Conservation (phyloP, 2,797 vertebrate genomes). For the Podargus strigoides region DNA sequence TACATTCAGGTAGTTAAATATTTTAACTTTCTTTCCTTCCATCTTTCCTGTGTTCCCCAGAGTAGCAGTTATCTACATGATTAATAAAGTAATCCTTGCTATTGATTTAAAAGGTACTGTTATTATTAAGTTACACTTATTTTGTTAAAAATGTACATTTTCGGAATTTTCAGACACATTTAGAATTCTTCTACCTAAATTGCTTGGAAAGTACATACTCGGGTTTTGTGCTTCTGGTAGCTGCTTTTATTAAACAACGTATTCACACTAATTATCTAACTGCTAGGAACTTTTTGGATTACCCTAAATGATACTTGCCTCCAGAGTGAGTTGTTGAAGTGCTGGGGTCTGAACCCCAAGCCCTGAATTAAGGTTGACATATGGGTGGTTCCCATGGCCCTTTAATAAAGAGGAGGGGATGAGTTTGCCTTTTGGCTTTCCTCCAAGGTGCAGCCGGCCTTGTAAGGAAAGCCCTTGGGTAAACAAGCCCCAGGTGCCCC, state of each 20-base stretch:
- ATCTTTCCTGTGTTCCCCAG: neutral
- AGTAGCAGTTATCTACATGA: neutral
- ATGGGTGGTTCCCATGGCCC: too few relatives aligned
- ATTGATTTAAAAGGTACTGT: neutral
- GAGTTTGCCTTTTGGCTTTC: too few relatives aligned
- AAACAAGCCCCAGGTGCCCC: too few relatives aligned
- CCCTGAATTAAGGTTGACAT: too few relatives aligned
- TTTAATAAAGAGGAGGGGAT: too few relatives aligned
- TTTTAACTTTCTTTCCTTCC: neutral
- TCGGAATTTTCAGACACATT: neutral
- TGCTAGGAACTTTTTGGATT: neutral
- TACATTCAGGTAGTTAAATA: constrained; percentile 89
- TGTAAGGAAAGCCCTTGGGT: too few relatives aligned
- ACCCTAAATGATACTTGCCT: neutral
- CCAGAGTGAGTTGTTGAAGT: neutral
- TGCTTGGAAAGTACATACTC: neutral
- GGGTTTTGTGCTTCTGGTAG: neutral
- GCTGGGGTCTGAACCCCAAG: too few relatives aligned
- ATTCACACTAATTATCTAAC: neutral
- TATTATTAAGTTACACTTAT: neutral
- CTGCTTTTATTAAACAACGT: neutral
- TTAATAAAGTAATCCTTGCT: neutral
- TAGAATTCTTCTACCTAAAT: neutral
- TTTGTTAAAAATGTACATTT: neutral
- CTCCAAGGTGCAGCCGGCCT: too few relatives aligned